Base-by-base conservation (phyloP, 2,797 vertebrate species). In the Octomys mimax region DNA sequence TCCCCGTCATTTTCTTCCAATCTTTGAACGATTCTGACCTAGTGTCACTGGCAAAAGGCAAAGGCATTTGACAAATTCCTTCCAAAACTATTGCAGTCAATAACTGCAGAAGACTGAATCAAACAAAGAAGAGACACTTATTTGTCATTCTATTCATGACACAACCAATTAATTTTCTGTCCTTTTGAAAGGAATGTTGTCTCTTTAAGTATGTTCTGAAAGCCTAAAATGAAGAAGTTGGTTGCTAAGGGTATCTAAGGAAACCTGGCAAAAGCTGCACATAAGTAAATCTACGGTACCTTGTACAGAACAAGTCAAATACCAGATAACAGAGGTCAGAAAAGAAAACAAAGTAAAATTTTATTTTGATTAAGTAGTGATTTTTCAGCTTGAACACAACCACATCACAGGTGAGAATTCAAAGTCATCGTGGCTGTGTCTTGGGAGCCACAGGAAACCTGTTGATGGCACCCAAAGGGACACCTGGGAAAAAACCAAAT, bases 221-320 rank as follows among this genome's bases (percentile, higher is more conserved):
- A 54, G 16, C 62, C 36, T 46, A 91, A 84, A 13, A 95, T 92
- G 89, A 92, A 83, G 57, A 77, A 95, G 26, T 31, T 57, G 36
- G 71, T 97, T 96, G 64, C 89, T 94, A 96, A 66, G 18, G 19
- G 39, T 95, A 91, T 87, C 71, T 89, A 93, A n/a, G 87, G 89
- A 95, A 95, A 87, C 0, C 36, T 91, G 78, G 68, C 12, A 95
- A 92, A 92, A 86, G 89, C 13, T 36, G 2, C 73, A 85, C 49
- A 21, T 91, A 84, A 89, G 42, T 82, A 75, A 94, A 86, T 78
- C 75, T 92, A 33, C 62, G 18, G 66, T 81, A 42, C 16, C 21
- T 64, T 80, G 71, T 61, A 83, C 57, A 86, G 73, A 92, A 68
- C 79, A 92, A 91, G 87, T 91, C 64, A 94, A 91, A 78, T 87